phyloP scores from a whole-genome alignment of 2,797 vertebrate species.

The Alcedo atthis region DNA sequence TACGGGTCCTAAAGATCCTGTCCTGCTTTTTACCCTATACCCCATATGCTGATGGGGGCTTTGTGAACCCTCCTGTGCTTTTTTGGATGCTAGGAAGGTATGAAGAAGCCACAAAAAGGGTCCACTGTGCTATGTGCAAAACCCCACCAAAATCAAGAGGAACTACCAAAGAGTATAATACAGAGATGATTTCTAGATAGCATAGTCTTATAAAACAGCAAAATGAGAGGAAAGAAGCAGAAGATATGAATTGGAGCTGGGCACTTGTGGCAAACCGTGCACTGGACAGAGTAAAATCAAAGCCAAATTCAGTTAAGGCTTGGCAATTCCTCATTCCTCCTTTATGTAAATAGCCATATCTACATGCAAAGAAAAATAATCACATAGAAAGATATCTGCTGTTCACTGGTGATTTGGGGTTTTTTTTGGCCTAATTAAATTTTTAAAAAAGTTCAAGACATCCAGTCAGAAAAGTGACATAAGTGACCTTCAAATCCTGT shows the following conservation, averaged over 20 bases:
- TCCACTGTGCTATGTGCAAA: neutral
- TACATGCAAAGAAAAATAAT: neutral
- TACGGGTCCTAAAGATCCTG: neutral
- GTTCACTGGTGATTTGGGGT: neutral
- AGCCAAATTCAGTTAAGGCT: neutral
- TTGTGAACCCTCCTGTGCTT: neutral
- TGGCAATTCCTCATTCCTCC: neutral
- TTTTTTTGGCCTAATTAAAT: neutral
- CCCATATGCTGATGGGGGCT: rapidly evolving
- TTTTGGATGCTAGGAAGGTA: neutral
- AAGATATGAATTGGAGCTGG: neutral
- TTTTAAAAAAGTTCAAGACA: neutral
- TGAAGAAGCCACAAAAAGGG: neutral
- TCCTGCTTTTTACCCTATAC: neutral
- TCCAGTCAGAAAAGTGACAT: neutral
- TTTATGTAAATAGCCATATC: neutral
- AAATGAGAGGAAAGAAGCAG: neutral
- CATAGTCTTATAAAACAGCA: neutral
- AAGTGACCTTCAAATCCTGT: neutral
- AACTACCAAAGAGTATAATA: neutral
- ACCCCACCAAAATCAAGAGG: neutral
- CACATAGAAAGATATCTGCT: neutral
- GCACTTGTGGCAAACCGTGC: neutral
- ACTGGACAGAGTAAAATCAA: neutral
- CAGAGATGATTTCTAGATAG: neutral